phyloP scores from a whole-genome alignment of 2,888 invertebrate species.

The Ormia ochracea region DNA sequence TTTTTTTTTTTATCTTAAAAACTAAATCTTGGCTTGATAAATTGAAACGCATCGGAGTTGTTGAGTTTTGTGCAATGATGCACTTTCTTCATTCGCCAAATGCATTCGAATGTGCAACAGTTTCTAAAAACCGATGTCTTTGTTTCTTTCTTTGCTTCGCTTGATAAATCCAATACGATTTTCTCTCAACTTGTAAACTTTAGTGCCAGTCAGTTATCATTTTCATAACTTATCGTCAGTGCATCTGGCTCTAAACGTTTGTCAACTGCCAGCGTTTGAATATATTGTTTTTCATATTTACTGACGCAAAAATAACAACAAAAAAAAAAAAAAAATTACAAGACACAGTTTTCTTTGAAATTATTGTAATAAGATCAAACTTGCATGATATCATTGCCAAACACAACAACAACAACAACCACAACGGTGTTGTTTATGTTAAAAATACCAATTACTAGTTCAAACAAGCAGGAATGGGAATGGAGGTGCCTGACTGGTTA shows the following conservation, averaged over 20 bases:
- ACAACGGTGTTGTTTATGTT: not conserved
- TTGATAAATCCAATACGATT: not conserved
- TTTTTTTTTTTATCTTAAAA: slow-evolving; percentile 22
- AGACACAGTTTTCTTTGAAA: slow-evolving; percentile 38
- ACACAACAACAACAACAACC: not conserved
- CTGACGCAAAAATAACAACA: no score
- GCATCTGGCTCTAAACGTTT: slow-evolving; percentile 15
- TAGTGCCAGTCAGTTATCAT: slow-evolving; percentile 26
- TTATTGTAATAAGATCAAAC: slow-evolving; percentile 57
- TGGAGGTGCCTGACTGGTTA: slow-evolving; percentile 31
- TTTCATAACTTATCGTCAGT: slow-evolving; percentile 7
- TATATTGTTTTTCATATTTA: slow-evolving; percentile 42
- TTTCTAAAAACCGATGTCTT: slow-evolving; percentile 33
- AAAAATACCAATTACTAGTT: slow-evolving; percentile 11
- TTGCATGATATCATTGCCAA: slow-evolving; percentile 51
- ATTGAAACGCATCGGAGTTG: slow-evolving; percentile 51
- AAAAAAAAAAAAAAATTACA: slow-evolving; percentile 21
- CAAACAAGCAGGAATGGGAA: not conserved
- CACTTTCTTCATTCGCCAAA: not conserved
- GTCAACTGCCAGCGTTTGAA: slow-evolving; percentile 35
- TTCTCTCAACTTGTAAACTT: not conserved
- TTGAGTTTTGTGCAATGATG: not conserved
- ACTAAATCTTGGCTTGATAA: slow-evolving; percentile 55
- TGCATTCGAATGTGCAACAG: slow-evolving; percentile 45
- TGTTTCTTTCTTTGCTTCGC: not conserved